These are phyloP conservation scores for Xestia xanthographa DNA, from an alignment of 2,888 invertebrate species.

Conservation along the genomic window DNA sequence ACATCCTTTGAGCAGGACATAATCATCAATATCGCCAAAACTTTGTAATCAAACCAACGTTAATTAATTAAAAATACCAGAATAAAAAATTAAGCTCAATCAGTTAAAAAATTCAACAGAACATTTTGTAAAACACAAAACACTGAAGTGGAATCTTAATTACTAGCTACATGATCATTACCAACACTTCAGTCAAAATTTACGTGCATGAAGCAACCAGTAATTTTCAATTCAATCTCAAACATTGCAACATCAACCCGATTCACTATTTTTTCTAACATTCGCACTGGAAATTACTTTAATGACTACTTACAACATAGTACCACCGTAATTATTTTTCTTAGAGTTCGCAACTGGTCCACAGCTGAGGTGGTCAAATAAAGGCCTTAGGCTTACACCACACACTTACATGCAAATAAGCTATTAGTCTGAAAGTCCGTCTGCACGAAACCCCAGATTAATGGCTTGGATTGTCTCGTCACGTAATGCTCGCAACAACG, in stretches of 20 bases:
- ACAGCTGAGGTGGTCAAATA: slow-evolving; percentile 31
- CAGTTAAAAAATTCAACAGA: slow-evolving; percentile 12
- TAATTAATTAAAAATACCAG: not conserved
- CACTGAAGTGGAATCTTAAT: slow-evolving; percentile 33
- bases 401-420: slow-evolving; percentile 54
- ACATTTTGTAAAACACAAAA: slow-evolving; percentile 37
- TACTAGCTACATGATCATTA: slow-evolving; percentile 17
- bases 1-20: not conserved
- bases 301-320: slow-evolving; percentile 35
- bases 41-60: not conserved
- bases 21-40: not conserved
- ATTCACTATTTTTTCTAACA: slow-evolving; percentile 34
- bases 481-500: slow-evolving; percentile 57
- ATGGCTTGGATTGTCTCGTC: slow-evolving; percentile 51
- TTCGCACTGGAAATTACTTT: slow-evolving; percentile 35
- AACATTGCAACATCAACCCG: slow-evolving; percentile 30
- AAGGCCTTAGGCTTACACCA: slow-evolving; percentile 37
- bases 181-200: slow-evolving; percentile 19
- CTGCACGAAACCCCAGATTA: slow-evolving; percentile 50
- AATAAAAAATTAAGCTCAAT: slow-evolving; percentile 14
- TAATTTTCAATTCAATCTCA: slow-evolving; percentile 35
- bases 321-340: slow-evolving; percentile 38
- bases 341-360: slow-evolving; percentile 15
- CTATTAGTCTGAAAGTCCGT: slow-evolving; percentile 52
- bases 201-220: slow-evolving; percentile 18